Evolutionary conservation across 2,888 invertebrate genomes (phyloP).

Genomic region (Unio pictorum): DNA sequence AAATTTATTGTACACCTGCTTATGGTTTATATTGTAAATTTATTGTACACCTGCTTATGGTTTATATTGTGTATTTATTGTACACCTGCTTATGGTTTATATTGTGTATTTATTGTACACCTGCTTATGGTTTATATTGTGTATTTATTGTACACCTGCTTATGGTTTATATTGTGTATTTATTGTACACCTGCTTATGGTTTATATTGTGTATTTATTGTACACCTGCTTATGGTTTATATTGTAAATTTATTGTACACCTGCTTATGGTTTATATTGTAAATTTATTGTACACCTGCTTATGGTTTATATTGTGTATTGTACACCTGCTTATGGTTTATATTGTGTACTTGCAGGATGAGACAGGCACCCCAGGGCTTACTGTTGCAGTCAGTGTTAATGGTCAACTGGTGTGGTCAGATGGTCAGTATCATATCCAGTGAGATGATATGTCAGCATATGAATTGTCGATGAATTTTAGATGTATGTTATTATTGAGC

Average conservation of each 20-base stretch:
- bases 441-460: not conserved
- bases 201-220: not conserved
- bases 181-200: not conserved
- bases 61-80: too few relatives aligned
- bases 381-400: constrained; percentile 73
- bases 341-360: constrained; percentile 56
- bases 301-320: too few relatives aligned
- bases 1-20: not conserved
- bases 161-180: not conserved
- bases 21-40: not conserved
- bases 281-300: too few relatives aligned
- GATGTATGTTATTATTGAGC: too few relatives aligned
- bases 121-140: not conserved
- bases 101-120: not conserved
- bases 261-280: not conserved
- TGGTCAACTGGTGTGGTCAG: constrained; percentile 73
- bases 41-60: not conserved
- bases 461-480: too few relatives aligned
- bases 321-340: not conserved
- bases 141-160: not conserved
- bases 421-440: constrained; percentile 62
- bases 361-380: constrained; percentile 72
- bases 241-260: too few relatives aligned
- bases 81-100: not conserved
- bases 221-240: not conserved